Conservation (phyloP, 2,888 invertebrate species). For the Eumacrocentrus americanus region DNA sequence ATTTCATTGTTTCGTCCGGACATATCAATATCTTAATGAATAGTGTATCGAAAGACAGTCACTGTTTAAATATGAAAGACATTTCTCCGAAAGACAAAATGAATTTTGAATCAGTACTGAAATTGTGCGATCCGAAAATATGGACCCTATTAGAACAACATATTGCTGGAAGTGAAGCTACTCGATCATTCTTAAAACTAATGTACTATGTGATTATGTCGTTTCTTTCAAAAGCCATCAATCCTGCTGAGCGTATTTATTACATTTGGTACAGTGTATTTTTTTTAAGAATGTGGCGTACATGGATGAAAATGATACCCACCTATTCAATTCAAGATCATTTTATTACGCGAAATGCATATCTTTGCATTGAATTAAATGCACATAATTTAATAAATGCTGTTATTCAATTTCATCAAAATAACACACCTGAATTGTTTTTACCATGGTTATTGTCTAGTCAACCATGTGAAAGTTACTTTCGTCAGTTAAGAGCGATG, state of each 20-base stretch:
- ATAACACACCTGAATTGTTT: conserved; percentile 2
- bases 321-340: conserved; percentile 37
- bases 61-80: conserved; percentile 35
- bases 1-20: conserved; percentile 34
- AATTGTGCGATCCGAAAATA: conserved; percentile 38
- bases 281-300: conserved; percentile 35
- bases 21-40: conserved; percentile 37
- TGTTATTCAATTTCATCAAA: conserved; percentile 3
- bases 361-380: conserved; percentile 27
- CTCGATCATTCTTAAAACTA: conserved; percentile 37
- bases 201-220: conserved; percentile 33
- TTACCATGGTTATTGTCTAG: conserved; percentile 17
- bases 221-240: conserved; percentile 28
- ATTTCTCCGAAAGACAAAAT: conserved; percentile 33
- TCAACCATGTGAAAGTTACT: conserved; percentile 26
- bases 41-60: conserved; percentile 39
- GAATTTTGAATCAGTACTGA: conserved; percentile 40
- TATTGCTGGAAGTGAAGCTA: conserved; percentile 38
- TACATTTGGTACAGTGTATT: conserved; percentile 39
- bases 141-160: conserved; percentile 35
- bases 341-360: conserved; percentile 36
- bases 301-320: conserved; percentile 32
- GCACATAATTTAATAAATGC: conserved; percentile 14
- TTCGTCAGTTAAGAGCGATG: conserved; percentile 14
- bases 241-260: conserved; percentile 32